A percentile compares a stretch with the other conserved stretches of the same genome.
Evolutionary conservation across 2,888 invertebrate species (phyloP).

Genomic region (Allygus modestus): DNA sequence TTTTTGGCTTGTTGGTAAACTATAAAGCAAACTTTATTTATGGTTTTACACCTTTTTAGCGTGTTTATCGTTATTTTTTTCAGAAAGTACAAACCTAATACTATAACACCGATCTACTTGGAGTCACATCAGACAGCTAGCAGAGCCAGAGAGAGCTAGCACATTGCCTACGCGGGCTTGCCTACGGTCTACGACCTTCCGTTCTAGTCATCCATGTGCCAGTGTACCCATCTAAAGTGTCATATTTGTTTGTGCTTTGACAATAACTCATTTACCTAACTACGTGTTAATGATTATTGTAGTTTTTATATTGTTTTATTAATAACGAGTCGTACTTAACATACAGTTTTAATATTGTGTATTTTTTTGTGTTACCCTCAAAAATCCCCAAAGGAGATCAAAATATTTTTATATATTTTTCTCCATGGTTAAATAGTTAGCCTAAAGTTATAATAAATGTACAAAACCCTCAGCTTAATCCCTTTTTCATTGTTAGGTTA

Average conservation of each 20-base stretch:
- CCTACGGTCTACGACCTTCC: background rate
- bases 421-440: too few relatives aligned
- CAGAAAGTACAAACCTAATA: slow-evolving; percentile 73
- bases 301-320: slow-evolving; percentile 34
- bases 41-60: too few relatives aligned
- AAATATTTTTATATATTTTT: too few relatives aligned
- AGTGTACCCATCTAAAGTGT: slow-evolving; percentile 8
- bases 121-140: slow-evolving; percentile 68
- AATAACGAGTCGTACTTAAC: slow-evolving; percentile 24
- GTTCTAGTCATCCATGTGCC: slow-evolving; percentile 50
- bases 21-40: too few relatives aligned
- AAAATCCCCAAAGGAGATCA: too few relatives aligned
- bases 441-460: too few relatives aligned
- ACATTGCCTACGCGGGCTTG: background rate
- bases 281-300: slow-evolving; percentile 18
- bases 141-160: slow-evolving; percentile 1
- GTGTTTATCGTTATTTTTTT: background rate
- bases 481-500: too few relatives aligned
- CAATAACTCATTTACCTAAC: slow-evolving; percentile 37
- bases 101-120: slow-evolving; percentile 73
- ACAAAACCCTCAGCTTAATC: too few relatives aligned
- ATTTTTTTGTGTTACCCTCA: background rate
- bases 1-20: too few relatives aligned
- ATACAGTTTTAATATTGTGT: background rate
- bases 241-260: slow-evolving; percentile 32